phyloP scores from a whole-genome alignment of 2,113 vertebrate genomes.

The Fregata magnificens region DNA sequence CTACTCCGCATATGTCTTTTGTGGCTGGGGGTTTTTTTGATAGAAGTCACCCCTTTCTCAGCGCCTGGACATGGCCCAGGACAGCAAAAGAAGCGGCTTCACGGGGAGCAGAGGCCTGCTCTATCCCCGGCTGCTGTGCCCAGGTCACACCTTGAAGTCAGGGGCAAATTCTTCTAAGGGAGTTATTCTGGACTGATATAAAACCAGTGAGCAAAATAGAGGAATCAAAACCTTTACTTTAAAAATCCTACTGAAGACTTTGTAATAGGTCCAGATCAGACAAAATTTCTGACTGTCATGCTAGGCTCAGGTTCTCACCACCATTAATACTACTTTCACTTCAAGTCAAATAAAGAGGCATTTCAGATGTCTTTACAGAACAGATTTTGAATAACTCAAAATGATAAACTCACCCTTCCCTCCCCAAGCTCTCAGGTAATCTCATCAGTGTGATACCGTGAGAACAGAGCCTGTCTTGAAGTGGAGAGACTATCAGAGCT shows the following conservation, averaged over 20 bases:
- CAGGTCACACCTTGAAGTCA: not conserved
- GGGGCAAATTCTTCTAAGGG: not conserved
- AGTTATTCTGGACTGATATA: not conserved
- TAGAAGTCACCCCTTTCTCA: not conserved
- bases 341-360: not conserved
- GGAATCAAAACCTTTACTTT: not conserved
- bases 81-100: not conserved
- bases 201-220: not conserved
- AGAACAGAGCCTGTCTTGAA: not conserved
- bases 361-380: not conserved
- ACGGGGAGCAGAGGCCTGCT: not conserved
- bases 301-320: not conserved
- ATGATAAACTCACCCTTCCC: not conserved
- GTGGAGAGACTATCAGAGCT: not conserved
- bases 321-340: not conserved
- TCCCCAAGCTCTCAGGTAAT: not conserved
- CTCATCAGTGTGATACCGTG: not conserved
- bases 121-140: not conserved
- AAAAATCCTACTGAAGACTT: not conserved
- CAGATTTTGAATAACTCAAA: not conserved
- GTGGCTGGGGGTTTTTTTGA: not conserved
- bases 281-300: not conserved
- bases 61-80: not conserved
- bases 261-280: not conserved
- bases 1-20: not conserved